These are phyloP conservation scores for Drosophila hydei DNA, from an alignment of 1,140 invertebrate genomes.

Conservation along the genomic window DNA sequence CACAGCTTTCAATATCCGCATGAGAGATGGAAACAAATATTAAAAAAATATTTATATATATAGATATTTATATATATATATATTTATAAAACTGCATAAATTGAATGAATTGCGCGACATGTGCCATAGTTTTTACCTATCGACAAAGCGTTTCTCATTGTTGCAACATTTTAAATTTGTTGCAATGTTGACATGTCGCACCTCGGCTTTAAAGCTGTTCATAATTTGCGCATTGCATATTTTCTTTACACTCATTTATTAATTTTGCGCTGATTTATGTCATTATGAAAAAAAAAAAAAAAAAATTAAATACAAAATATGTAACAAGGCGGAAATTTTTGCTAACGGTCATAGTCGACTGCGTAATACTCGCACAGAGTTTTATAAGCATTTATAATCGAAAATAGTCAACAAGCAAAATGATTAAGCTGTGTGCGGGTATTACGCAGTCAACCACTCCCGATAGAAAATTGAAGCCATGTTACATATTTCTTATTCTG, in stretches of 20 bases:
- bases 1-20: conserved; percentile 79
- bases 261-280: conserved; percentile 76
- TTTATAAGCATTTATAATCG: too few species aligned
- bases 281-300: conserved; percentile 15
- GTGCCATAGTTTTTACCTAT: conserved; percentile 50
- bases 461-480: too few species aligned
- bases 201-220: conserved; percentile 71
- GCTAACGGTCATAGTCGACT: not conserved
- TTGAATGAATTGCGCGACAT: conserved; percentile 52
- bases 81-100: conserved; percentile 38
- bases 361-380: not conserved
- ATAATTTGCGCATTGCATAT: conserved; percentile 62
- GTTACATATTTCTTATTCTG: too few species aligned
- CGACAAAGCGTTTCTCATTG: conserved; percentile 24
- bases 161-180: conserved; percentile 27
- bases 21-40: conserved; percentile 34
- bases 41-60: conserved; percentile 35
- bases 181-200: conserved; percentile 66
- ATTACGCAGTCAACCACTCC: too few species aligned
- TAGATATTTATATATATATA: conserved; percentile 13
- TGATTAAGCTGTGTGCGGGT: too few species aligned
- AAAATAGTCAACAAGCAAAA: too few species aligned
- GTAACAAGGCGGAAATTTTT: not conserved
- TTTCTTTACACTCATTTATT: conserved; percentile 67
- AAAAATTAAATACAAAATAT: conserved; percentile 2